A percentile compares a stretch with the other conserved stretches of the same genome.
phyloP scores from a whole-genome alignment of 1,140 invertebrate species.

The Heliconius hermathena region DNA sequence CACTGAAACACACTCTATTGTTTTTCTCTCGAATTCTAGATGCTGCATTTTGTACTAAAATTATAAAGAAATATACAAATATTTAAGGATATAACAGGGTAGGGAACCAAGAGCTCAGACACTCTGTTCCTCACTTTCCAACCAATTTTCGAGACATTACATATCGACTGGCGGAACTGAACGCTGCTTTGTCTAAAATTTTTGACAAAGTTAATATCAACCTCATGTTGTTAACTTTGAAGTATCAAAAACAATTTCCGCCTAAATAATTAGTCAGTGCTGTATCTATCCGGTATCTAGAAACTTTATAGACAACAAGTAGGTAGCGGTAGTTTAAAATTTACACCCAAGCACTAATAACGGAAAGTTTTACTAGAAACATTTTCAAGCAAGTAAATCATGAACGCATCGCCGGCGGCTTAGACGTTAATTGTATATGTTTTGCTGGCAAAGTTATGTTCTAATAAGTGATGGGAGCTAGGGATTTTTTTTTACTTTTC shows the following conservation, averaged over 20 bases:
- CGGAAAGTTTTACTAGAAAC: not conserved
- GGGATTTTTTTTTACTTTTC: not conserved
- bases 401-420: constrained; percentile 28
- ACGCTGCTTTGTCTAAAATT: no score
- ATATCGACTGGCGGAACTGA: no score
- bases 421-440: constrained; percentile 36
- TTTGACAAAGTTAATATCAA: not conserved
- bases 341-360: constrained; percentile 7
- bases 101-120: no score
- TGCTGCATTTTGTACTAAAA: no score
- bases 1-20: no score
- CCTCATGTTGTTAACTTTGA: not conserved
- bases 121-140: no score
- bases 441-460: not conserved
- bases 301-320: not conserved
- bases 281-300: not conserved
- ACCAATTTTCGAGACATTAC: no score
- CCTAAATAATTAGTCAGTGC: not conserved
- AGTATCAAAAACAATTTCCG: not conserved
- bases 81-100: no score
- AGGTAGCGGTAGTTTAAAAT: not conserved
- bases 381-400: constrained; percentile 5
- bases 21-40: no score
- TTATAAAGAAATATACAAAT: no score
- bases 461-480: not conserved